Evolutionary conservation across 2,797 vertebrate genomes (phyloP).

Genomic region (Anisognathus igniventris): DNA sequence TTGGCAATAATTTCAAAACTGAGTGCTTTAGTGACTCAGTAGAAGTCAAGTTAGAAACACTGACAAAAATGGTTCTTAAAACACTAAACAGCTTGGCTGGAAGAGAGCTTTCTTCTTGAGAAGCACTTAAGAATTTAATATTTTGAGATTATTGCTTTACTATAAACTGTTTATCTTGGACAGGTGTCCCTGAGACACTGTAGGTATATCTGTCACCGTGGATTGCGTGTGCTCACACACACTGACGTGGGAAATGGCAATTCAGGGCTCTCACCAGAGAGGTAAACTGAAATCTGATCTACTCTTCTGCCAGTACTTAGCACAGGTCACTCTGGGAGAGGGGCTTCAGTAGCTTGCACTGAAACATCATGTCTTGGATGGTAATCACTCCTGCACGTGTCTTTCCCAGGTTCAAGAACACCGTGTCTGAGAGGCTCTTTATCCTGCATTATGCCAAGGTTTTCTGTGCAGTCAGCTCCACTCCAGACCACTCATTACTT

Average conservation of each 20-base stretch:
- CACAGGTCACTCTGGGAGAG: not conserved
- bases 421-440: not conserved
- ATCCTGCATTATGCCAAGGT: not conserved
- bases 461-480: not conserved
- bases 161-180: not conserved
- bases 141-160: not conserved
- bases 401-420: not conserved
- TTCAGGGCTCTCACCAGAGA: not conserved
- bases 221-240: not conserved
- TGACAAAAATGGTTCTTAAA: not conserved
- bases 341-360: not conserved
- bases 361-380: not conserved
- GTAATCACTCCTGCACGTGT: rapidly evolving
- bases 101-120: not conserved
- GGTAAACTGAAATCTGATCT: not conserved
- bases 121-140: not conserved
- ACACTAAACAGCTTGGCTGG: not conserved
- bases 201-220: not conserved
- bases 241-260: not conserved
- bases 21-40: not conserved
- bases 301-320: not conserved
- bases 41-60: not conserved
- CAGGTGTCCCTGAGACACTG: not conserved
- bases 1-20: not conserved
- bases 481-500: not conserved